Base-by-base conservation (phyloP, 2,113 vertebrate species). In the Malurus elegans region DNA sequence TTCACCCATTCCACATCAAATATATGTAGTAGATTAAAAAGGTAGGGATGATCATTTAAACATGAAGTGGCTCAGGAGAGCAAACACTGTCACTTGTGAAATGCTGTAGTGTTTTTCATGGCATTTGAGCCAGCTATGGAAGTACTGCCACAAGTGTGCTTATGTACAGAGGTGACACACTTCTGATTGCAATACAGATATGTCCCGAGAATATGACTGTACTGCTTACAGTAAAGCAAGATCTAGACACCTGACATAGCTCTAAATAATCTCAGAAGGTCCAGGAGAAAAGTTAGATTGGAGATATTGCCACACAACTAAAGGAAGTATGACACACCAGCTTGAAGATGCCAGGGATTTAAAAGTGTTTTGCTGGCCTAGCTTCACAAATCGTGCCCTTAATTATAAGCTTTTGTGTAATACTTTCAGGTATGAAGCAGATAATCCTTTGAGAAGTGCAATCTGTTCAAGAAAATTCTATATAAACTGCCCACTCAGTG, bases 331-430 rank as follows among this genome's bases (percentile, higher is more conserved):
- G 34, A 48, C 51, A 88, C 24, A 79, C 6, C 76, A 50, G 50
- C 61, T 75, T 79, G 42, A 50, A 86, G 34, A 34, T 85, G 50
- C 34, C 50, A 91, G n/a, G 38, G 26, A 61, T 90, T 93, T 91
- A 82, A 87, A 47, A 72, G 81, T 1, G 66, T 87, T 97, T 66
- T 85, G 12, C 58, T 73, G 38, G 66, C 34, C 74, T 61, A 89
- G 11, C 20, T 87, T 73, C 74, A 91, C 50, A 76, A 92, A 90
- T 18, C 0, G 0, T 91, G 62, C 44, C 54, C 74, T 85, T 95
- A 94, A 93, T 95, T 97, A 85, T 67, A 92, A 91, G 50, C 5
- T 58, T 91, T 87, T 88, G 34, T 92, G 67, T 91, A 86, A 82
- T 62, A 50, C 62, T 91, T 88, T 82, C 81, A 92, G 71, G 79